Evolutionary conservation across 2,888 invertebrate species (phyloP).

Genomic region (Eupithecia tripunctaria): DNA sequence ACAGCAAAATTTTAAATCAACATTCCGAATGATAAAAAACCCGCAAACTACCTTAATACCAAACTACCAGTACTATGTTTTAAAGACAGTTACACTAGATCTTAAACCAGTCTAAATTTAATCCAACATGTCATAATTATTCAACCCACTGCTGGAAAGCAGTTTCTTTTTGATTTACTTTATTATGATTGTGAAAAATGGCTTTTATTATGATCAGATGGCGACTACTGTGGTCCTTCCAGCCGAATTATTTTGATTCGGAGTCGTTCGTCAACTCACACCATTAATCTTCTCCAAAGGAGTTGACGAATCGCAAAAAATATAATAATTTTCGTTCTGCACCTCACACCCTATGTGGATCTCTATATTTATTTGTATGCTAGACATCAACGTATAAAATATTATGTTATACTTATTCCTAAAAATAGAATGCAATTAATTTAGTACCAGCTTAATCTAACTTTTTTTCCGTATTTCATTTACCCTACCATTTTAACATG

Average conservation of each 20-base stretch:
- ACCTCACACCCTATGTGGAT: too few species aligned
- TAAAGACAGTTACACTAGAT: slow-evolving; percentile 16
- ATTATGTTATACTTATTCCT: neutral
- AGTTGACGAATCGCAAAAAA: too few species aligned
- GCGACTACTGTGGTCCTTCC: slow-evolving; percentile 12
- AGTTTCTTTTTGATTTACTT: neutral
- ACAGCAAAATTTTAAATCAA: slow-evolving; percentile 31
- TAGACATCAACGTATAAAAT: neutral
- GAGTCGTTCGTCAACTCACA: too few species aligned
- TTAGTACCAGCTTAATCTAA: neutral
- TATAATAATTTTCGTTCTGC: too few species aligned
- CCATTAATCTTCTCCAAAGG: too few species aligned
- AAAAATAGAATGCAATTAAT: neutral
- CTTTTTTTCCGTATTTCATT: neutral
- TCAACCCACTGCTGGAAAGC: neutral
- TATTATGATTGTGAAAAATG: neutral
- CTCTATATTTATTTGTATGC: neutral
- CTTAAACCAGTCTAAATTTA: slow-evolving; percentile 27
- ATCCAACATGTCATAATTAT: slow-evolving; percentile 19
- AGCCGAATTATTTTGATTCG: slow-evolving; percentile 14
- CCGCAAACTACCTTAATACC: slow-evolving; percentile 21
- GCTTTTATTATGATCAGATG: neutral
- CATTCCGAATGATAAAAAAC: slow-evolving; percentile 29
- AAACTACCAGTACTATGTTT: slow-evolving; percentile 19
- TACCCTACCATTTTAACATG: neutral